These are phyloP conservation scores for Stigmatopora nigra DNA, from an alignment of 2,113 vertebrate species.

Conservation along the genomic window DNA sequence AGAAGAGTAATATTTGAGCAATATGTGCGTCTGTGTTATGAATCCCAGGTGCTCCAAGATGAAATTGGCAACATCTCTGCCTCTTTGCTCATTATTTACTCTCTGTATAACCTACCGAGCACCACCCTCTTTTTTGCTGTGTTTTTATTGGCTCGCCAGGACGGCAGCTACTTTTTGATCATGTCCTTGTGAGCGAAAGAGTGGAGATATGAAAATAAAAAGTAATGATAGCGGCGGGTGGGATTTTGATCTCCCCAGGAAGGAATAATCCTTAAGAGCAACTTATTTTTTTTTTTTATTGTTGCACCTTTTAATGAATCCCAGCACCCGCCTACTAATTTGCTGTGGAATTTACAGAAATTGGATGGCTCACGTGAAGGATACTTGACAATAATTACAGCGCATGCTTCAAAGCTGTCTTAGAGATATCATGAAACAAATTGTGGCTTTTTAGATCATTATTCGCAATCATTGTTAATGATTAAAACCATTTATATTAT, in stretches of 20 bases:
- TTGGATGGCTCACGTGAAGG: conserved; percentile 13
- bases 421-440: conserved; percentile 4
- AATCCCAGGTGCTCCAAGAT: not conserved
- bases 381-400: conserved; percentile 14
- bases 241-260: not conserved
- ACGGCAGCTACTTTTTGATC: not conserved
- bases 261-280: conserved; percentile 19
- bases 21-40: conserved; percentile 1
- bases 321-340: conserved; percentile 9
- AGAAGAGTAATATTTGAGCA: conserved; percentile 2
- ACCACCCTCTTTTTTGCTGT: not conserved
- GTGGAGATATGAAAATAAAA: conserved; percentile 6
- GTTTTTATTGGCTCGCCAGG: not conserved
- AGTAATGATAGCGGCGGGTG: conserved; percentile 8
- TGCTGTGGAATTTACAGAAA: not conserved
- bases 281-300: conserved; percentile 3
- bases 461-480: conserved; percentile 14
- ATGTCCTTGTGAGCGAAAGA: conserved; percentile 10
- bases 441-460: conserved; percentile 1
- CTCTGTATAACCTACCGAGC: not conserved
- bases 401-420: conserved; percentile 6
- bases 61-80: not conserved
- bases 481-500: conserved; percentile 24
- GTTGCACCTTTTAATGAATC: conserved; percentile 1
- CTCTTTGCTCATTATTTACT: conserved; percentile 6